Evolutionary conservation across 2,888 invertebrate genomes (phyloP).

Genomic region (Drosophila pseudotalamancana): DNA sequence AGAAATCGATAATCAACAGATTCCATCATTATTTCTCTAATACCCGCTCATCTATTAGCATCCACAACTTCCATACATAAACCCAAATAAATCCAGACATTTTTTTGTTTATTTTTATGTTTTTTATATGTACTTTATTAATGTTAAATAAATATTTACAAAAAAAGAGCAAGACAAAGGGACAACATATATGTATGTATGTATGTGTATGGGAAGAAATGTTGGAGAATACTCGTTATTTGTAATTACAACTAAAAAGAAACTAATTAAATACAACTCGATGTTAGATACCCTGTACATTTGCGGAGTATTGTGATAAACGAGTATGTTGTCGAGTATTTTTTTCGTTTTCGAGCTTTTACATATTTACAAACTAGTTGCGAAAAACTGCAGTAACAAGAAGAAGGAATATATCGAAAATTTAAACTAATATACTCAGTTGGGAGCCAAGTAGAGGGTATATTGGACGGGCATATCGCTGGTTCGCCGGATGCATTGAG

Average conservation of each 20-base stretch:
- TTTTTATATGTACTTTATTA: slow-evolving; percentile 76
- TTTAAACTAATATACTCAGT: slow-evolving; percentile 26
- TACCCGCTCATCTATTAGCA: not conserved
- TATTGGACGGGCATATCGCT: not conserved
- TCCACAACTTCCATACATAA: not conserved
- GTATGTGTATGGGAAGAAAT: slow-evolving; percentile 26
- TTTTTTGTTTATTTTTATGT: slow-evolving; percentile 9
- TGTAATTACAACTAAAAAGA: slow-evolving; percentile 60
- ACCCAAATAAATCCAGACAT: not conserved
- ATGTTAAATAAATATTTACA: slow-evolving; percentile 81
- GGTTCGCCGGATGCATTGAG: slow-evolving; percentile 42
- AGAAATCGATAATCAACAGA: too few species aligned
- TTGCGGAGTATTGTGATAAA: slow-evolving; percentile 22
- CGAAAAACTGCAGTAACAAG: slow-evolving; percentile 60
- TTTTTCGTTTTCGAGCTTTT: slow-evolving; percentile 49
- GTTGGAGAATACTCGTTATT: slow-evolving; percentile 40
- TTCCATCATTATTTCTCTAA: not conserved
- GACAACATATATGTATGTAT: slow-evolving; percentile 27
- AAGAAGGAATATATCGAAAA: slow-evolving; percentile 11
- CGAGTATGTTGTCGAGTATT: slow-evolving; percentile 46
- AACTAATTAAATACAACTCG: slow-evolving; percentile 71
- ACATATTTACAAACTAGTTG: slow-evolving; percentile 75
- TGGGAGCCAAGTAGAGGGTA: not conserved
- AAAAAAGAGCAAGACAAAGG: slow-evolving; percentile 68
- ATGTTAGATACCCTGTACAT: slow-evolving; percentile 16